A percentile compares a stretch with the other conserved stretches of the same genome.
These are phyloP conservation scores for Thamnaconus septentrionalis DNA, from an alignment of 2,113 vertebrate genomes.

Conservation along the genomic window DNA sequence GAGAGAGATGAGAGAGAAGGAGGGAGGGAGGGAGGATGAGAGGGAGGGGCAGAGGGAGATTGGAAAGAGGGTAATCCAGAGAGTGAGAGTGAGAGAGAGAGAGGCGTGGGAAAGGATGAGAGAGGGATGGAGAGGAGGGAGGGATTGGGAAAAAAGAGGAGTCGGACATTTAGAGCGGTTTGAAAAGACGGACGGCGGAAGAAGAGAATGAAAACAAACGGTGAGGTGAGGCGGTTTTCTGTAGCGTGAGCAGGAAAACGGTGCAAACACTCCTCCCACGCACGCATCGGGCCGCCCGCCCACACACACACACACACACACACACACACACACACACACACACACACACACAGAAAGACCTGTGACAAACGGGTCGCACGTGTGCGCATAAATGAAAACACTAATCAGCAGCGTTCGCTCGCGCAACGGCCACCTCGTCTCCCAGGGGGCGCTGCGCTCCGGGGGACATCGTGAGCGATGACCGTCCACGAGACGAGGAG, in stretches of 20 bases:
- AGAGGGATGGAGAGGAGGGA: not conserved
- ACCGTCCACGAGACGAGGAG: no score
- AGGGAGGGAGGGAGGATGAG: slow-evolving; percentile 29
- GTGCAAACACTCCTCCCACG: slow-evolving; percentile 35
- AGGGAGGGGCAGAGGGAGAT: not conserved
- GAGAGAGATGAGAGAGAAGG: slow-evolving; percentile 37
- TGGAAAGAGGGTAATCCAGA: slow-evolving; percentile 5
- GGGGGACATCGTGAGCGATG: not conserved
- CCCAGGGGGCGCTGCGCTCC: slow-evolving; percentile 13
- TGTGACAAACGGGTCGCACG: slow-evolving; percentile 31
- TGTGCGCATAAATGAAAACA: slow-evolving; percentile 20
- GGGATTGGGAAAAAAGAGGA: slow-evolving; percentile 11
- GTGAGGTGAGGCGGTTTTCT: slow-evolving; percentile 63
- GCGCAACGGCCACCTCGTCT: slow-evolving; percentile 35
- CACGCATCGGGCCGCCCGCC: slow-evolving; percentile 9
- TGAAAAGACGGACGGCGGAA: not conserved
- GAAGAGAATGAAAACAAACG: slow-evolving; percentile 52
- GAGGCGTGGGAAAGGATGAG: not conserved
- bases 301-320: slow-evolving; percentile 1
- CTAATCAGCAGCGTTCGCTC: slow-evolving; percentile 34
- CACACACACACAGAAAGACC: slow-evolving; percentile 24
- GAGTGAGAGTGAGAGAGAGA: slow-evolving; percentile 15
- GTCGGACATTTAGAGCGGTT: not conserved
- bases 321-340: slow-evolving; percentile 8
- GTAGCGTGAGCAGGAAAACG: slow-evolving; percentile 38